Base-by-base conservation (phyloP, 1,140 invertebrate species). In the Drosophila funebris region DNA sequence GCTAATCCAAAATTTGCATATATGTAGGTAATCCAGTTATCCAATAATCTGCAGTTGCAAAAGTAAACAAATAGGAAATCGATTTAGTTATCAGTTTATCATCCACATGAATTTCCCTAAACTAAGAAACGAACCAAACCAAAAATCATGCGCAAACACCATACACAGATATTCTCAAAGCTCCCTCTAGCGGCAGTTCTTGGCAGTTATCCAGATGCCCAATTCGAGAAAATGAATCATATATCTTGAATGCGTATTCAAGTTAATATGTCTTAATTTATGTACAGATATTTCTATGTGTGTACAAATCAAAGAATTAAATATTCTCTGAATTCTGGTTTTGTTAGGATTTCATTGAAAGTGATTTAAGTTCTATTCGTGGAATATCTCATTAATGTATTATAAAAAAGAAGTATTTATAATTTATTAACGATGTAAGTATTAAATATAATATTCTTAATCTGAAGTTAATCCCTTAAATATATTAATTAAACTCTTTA, bases 111-210 rank as follows among this genome's bases (percentile, higher is more conserved):
- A 73, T 60, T 72, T 67, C 63, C 62, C 50, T 52, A 44, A 72
- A 72, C 69, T 13, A 66, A 67, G 69, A 72, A 67, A 39, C 29
- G 48, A 72, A 72, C 69, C 69, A 72, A 72, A 62, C 69, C 24
- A 50, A 14, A 60, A 33, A 64, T 50, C 50, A 24, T 33, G 62
- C 53, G 62, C 62, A 43, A 7, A 27, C 50, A 48, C 52, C 53
- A 33, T 13, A 33, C 9, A 46, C n/a, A n/a, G n/a, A n/a, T 20
- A 54, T 24, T 13, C 36, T 13, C 8, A n/a, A 13, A 48, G 4
- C 9, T 37, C 70, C 70, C 36, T 73, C 70, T 73, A 54, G 70
- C 70, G 70, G 70, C 48, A 46, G 31, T 50, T 20, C 7, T 48
- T n/a, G 13, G 53, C 14, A 72, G 20, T 53, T 29, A n/a, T 14